These are phyloP conservation scores for Thryonomys swinderianus DNA, from an alignment of 2,113 vertebrate species.

Conservation along the genomic window DNA sequence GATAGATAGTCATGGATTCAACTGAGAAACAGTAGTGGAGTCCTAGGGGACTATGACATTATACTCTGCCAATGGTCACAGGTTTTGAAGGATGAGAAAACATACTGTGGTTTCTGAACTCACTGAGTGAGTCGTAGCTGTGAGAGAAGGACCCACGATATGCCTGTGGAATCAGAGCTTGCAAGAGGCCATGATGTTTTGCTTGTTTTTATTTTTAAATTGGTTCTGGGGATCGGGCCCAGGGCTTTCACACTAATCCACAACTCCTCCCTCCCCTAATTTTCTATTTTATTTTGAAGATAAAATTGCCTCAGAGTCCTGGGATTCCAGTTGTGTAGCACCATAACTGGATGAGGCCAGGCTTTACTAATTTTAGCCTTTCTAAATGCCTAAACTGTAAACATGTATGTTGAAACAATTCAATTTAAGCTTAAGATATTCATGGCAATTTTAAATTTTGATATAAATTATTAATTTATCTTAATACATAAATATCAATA, in stretches of 20 bases:
- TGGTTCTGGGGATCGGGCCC: neutral
- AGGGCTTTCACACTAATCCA: neutral
- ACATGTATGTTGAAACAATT: neutral
- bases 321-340: neutral
- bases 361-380: neutral
- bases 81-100: neutral
- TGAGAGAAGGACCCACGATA: neutral
- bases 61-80: neutral
- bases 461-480: neutral
- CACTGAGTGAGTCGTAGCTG: neutral
- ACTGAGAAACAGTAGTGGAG: neutral
- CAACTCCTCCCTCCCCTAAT: no score
- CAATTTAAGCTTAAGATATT: slow-evolving; percentile 8
- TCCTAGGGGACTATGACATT: neutral
- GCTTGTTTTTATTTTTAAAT: neutral
- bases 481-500: neutral
- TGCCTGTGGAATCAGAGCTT: neutral
- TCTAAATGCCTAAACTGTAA: neutral
- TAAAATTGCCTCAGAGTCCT: neutral
- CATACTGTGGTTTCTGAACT: neutral
- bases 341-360: neutral
- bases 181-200: neutral
- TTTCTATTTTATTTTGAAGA: neutral
- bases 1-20: neutral
- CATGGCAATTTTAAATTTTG: neutral